Evolutionary conservation across 2,888 invertebrate species (phyloP).

Genomic region (Sminthurinus aureus): DNA sequence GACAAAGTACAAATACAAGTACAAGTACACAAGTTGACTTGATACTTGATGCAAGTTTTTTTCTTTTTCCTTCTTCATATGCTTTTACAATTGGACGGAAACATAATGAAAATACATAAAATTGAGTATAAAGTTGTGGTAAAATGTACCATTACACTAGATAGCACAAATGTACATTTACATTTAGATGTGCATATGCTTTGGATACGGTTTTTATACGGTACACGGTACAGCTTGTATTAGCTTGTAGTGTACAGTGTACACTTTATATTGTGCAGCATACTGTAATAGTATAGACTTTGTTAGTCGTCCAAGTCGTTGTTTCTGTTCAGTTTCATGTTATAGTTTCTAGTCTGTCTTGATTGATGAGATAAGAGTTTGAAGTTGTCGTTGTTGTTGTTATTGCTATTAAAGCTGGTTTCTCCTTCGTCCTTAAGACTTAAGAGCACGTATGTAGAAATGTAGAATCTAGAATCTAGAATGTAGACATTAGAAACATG

Average conservation of each 20-base stretch:
- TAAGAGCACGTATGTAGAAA: background rate
- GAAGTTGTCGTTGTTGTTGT: background rate
- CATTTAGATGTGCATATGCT: too few species aligned
- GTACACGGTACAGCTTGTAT: too few species aligned
- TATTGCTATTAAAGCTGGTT: background rate
- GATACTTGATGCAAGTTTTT: background rate
- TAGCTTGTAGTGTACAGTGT: too few species aligned
- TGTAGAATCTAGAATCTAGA: background rate
- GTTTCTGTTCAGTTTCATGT: background rate
- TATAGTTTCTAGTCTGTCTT: background rate
- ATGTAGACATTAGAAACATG: too few species aligned
- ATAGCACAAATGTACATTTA: too few species aligned
- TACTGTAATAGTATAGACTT: background rate
- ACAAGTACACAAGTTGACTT: too few species aligned
- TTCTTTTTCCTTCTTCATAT: background rate
- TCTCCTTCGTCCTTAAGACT: background rate
- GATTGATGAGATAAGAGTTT: slow-evolving; percentile 13
- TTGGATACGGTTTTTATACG: too few species aligned
- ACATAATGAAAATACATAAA: background rate
- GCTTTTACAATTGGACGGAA: background rate
- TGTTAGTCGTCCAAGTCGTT: background rate
- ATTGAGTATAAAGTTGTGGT: background rate
- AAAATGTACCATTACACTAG: background rate
- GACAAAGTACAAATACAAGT: too few species aligned
- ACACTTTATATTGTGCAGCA: too few species aligned